A percentile compares a stretch with the other conserved stretches of the same genome.
Evolutionary conservation across 2,888 invertebrate species (phyloP).

Genomic region (Cerastoderma edule): DNA sequence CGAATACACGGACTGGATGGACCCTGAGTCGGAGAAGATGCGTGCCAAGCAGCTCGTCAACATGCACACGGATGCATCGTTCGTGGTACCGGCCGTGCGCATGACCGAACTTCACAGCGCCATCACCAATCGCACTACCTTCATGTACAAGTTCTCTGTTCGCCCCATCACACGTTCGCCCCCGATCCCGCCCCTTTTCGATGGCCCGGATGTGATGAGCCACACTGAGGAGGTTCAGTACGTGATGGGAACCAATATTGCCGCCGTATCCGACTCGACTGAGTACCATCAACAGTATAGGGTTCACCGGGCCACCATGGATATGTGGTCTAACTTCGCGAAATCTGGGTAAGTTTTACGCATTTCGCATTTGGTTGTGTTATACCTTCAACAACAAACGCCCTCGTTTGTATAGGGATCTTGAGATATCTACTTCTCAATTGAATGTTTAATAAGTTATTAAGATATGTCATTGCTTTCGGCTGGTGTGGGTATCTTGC

Average conservation of each 20-base stretch:
- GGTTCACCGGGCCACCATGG: neutral
- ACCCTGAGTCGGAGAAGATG: constrained; percentile 7
- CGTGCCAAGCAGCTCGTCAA: constrained; percentile 1
- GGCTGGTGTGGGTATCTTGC: neutral
- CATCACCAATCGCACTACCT: neutral
- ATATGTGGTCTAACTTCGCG: constrained; percentile 27
- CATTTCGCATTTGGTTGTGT: neutral
- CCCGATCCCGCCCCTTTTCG: neutral
- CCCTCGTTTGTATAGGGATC: too few species aligned
- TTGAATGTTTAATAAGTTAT: neutral
- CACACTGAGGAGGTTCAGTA: constrained; percentile 4
- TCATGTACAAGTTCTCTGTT: constrained; percentile 10
- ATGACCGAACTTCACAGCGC: constrained; percentile 1
- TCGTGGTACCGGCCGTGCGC: neutral
- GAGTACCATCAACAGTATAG: neutral
- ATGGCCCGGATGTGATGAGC: constrained; percentile 14
- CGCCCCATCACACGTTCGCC: neutral
- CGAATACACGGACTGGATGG: constrained; percentile 26
- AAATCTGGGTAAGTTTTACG: constrained; percentile 26
- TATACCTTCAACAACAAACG: neutral
- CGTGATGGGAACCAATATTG: neutral
- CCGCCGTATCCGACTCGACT: neutral
- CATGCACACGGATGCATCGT: neutral
- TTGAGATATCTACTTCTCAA: too few species aligned
- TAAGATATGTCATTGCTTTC: neutral